These are phyloP conservation scores for Serrognathus titanus DNA, from an alignment of 2,888 invertebrate genomes.

Conservation along the genomic window DNA sequence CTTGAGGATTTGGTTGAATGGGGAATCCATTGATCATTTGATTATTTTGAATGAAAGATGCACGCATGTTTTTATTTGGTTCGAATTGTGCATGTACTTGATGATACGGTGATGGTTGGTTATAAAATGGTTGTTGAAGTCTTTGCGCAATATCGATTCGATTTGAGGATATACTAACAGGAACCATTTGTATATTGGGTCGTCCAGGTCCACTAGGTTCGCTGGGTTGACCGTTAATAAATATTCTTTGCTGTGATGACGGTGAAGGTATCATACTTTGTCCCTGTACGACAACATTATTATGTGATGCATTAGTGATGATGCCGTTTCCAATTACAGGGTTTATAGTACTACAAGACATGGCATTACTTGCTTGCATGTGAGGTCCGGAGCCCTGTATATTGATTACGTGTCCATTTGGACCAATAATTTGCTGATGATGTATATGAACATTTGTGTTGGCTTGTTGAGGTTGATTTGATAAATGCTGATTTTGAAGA, in stretches of 20 bases:
- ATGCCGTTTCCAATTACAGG: conserved; percentile 23
- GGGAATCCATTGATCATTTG: conserved; percentile 38
- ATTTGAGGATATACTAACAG: conserved; percentile 33
- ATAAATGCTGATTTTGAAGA: conserved; percentile 28
- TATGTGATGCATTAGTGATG: conserved; percentile 11
- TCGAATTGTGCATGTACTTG: conserved; percentile 43
- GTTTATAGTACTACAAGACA: conserved; percentile 21
- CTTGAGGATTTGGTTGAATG: conserved; percentile 36
- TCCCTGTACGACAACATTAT: conserved; percentile 17
- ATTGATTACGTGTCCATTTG: conserved; percentile 60
- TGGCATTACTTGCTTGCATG: conserved; percentile 9
- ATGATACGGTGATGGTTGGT: conserved; percentile 25
- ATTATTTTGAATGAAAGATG: conserved; percentile 31
- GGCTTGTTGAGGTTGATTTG: conserved; percentile 19
- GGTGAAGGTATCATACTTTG: conserved; percentile 23
- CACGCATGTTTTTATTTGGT: conserved; percentile 38
- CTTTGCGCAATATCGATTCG: conserved; percentile 29
- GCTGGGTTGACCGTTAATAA: conserved; percentile 41
- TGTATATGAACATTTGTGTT: conserved; percentile 32
- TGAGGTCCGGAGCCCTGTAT: conserved; percentile 49
- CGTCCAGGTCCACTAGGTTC: conserved; percentile 46
- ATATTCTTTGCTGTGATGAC: conserved; percentile 41
- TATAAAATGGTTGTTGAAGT: conserved; percentile 31
- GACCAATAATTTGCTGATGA: conserved; percentile 51
- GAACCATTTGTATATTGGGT: conserved; percentile 42